A percentile compares a stretch with the other conserved stretches of the same genome.
These are phyloP conservation scores for Achroia grisella DNA, from an alignment of 1,140 invertebrate genomes.

Conservation along the genomic window DNA sequence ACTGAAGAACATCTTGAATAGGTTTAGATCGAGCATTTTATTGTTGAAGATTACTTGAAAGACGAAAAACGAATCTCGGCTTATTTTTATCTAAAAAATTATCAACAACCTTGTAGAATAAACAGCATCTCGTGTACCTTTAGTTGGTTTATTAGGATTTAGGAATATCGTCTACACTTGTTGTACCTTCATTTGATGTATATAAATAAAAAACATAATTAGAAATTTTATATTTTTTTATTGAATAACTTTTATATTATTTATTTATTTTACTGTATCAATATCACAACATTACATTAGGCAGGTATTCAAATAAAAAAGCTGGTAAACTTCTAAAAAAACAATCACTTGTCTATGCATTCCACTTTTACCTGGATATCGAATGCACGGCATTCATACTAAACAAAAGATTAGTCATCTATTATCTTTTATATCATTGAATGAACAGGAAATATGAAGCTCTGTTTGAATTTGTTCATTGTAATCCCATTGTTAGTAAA, in stretches of 20 bases:
- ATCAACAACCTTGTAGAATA: no score
- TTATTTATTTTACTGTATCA: constrained; percentile 34
- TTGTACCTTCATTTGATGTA: background rate
- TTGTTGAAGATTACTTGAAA: no score
- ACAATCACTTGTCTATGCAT: constrained; percentile 5
- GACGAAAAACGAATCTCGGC: no score
- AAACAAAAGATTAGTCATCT: constrained; percentile 22
- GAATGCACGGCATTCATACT: background rate
- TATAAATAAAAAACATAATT: constrained; percentile 20
- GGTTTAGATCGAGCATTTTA: no score
- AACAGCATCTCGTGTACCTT: no score
- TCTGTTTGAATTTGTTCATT: constrained; percentile 34
- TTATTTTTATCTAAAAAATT: no score
- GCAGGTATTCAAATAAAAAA: constrained; percentile 67
- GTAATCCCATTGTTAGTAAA: constrained; percentile 19
- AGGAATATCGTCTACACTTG: no score
- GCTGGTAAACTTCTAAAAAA: constrained; percentile 62
- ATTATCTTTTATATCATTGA: constrained; percentile 17
- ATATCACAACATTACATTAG: constrained; percentile 64
- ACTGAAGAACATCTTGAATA: no score
- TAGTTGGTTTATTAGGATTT: no score
- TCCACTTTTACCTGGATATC: background rate
- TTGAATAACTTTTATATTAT: constrained; percentile 65
- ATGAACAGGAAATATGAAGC: constrained; percentile 53
- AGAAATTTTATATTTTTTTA: constrained; percentile 70